phyloP scores from a whole-genome alignment of 2,797 vertebrate genomes.

The Cryptoblepharus egeriae region DNA sequence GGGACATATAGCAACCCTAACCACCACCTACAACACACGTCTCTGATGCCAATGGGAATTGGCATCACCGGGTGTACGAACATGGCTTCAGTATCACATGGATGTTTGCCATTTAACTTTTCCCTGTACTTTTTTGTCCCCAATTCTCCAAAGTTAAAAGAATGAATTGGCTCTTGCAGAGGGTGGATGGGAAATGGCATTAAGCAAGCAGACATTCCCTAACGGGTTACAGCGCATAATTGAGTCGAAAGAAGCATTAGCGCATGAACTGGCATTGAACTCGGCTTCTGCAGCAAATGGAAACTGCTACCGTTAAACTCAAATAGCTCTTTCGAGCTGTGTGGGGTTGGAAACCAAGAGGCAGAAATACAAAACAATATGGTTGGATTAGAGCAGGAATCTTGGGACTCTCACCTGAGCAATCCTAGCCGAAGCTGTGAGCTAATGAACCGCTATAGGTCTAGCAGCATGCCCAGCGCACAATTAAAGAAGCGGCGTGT shows the following conservation, averaged over 20 bases:
- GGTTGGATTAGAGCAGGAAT: constrained; percentile 52
- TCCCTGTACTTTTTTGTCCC: not conserved
- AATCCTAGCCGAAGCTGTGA: constrained; percentile 47
- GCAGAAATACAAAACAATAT: constrained; percentile 54
- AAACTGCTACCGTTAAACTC: constrained; percentile 64
- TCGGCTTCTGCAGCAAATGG: constrained; percentile 69
- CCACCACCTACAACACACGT: too few relatives aligned
- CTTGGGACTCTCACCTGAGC: constrained; percentile 51
- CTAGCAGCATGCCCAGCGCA: constrained; percentile 60
- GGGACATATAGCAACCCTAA: too few relatives aligned
- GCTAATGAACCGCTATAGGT: constrained; percentile 63
- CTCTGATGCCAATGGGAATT: too few relatives aligned
- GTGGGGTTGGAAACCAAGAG: constrained; percentile 69
- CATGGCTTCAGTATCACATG: too few relatives aligned
- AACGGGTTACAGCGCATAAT: constrained; percentile 70
- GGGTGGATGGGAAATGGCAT: constrained; percentile 35
- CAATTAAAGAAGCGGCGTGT: constrained; percentile 58
- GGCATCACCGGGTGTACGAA: too few relatives aligned
- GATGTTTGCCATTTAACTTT: not conserved
- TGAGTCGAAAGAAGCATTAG: constrained; percentile 76
- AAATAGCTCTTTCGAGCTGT: constrained; percentile 68
- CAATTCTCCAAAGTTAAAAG: not conserved
- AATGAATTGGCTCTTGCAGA: constrained; percentile 35
- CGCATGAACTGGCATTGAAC: constrained; percentile 74
- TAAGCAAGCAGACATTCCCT: constrained; percentile 74